Evolutionary conservation across 2,797 vertebrate genomes (phyloP).

Genomic region (Coreius guichenoti): DNA sequence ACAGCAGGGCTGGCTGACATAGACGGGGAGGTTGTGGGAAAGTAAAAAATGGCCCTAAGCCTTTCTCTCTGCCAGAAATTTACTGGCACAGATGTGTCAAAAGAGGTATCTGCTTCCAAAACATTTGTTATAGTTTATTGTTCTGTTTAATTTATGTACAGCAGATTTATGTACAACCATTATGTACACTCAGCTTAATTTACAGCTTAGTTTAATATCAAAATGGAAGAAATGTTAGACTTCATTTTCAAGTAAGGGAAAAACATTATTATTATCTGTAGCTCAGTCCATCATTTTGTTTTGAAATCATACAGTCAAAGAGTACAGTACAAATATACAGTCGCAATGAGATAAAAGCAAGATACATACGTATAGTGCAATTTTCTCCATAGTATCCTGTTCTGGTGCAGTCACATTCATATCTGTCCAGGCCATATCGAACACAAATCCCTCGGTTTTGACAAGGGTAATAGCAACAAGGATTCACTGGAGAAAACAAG

Average conservation of each 20-base stretch:
- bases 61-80: neutral
- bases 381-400: conserved; percentile 89
- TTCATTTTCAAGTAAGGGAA: neutral
- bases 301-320: neutral
- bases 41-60: neutral
- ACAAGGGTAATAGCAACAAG: conserved; percentile 93
- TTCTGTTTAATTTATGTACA: conserved; percentile 8
- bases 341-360: conserved; percentile 53
- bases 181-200: neutral
- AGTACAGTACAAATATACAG: neutral
- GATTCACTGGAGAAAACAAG: conserved; percentile 81
- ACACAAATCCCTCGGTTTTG: conserved; percentile 90
- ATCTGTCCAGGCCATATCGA: conserved; percentile 76
- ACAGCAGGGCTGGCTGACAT: neutral
- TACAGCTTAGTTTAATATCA: neutral
- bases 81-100: neutral
- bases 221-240: neutral
- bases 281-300: neutral
- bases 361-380: conserved; percentile 87
- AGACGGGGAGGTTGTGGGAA: neutral
- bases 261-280: neutral
- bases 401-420: conserved; percentile 91
- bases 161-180: neutral
- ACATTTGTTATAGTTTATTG: neutral
- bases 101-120: neutral